Evolutionary conservation across 1,140 invertebrate species (phyloP).

Genomic region (Scylla paramamosain): DNA sequence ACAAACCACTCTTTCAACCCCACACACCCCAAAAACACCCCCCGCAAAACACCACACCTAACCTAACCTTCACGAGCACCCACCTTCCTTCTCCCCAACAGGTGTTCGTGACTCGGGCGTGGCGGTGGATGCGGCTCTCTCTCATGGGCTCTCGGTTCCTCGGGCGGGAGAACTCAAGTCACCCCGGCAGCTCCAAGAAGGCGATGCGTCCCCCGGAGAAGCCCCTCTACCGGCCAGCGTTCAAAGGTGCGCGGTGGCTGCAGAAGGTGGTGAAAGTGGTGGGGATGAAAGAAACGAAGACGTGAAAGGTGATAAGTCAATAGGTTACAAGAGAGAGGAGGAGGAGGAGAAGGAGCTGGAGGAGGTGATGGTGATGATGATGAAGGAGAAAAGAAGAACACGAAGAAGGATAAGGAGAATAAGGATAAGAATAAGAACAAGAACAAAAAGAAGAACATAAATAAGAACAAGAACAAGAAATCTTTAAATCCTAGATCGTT

Average conservation of each 20-base stretch:
- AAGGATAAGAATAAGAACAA: neutral
- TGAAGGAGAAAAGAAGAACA: neutral
- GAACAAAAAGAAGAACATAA: too few relatives aligned
- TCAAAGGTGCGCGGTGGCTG: conserved; percentile 23
- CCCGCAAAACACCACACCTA: too few relatives aligned
- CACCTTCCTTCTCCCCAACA: neutral
- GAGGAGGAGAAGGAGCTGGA: neutral
- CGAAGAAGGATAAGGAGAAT: neutral
- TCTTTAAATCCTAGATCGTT: too few relatives aligned
- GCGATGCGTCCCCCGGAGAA: conserved; percentile 45
- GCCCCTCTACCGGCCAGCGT: conserved; percentile 40
- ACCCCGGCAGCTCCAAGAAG: conserved; percentile 21
- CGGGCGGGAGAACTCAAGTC: conserved; percentile 46
- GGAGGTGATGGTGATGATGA: neutral
- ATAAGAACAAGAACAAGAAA: too few relatives aligned
- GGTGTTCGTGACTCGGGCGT: conserved; percentile 56
- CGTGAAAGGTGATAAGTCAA: neutral
- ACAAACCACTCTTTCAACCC: too few relatives aligned
- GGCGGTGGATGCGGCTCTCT: conserved; percentile 56
- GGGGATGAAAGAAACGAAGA: neutral
- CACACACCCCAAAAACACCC: too few relatives aligned
- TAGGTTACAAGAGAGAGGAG: too few relatives aligned
- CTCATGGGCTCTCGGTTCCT: conserved; percentile 57
- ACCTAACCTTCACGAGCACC: too few relatives aligned
- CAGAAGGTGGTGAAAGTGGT: neutral